Evolutionary conservation across 2,888 invertebrate species (phyloP).

Genomic region (Pandemis corylana): DNA sequence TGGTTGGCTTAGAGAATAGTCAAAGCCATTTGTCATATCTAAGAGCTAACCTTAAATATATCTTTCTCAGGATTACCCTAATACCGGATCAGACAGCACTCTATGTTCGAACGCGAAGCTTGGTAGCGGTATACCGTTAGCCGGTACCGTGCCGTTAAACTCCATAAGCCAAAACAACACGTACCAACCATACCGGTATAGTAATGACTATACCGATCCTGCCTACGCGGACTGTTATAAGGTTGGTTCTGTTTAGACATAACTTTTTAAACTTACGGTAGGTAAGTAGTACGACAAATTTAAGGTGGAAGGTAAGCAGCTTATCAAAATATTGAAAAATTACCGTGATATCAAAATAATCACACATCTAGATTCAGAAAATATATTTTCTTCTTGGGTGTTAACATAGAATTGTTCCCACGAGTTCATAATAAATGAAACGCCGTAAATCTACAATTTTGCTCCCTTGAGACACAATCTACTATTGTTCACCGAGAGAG

Average conservation of each 20-base stretch:
- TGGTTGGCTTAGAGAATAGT: no score
- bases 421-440: no score
- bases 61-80: constrained; percentile 82
- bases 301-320: no score
- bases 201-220: constrained; percentile 91
- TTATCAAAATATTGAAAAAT: no score
- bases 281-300: no score
- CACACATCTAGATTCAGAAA: no score
- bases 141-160: constrained; percentile 91
- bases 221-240: constrained; percentile 91
- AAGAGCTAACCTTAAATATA: not conserved
- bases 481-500: no score
- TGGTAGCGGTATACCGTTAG: constrained; percentile 89
- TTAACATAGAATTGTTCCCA: no score
- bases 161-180: constrained; percentile 86
- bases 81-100: constrained; percentile 86
- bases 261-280: not conserved
- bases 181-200: constrained; percentile 85
- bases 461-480: no score
- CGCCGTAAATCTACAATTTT: no score
- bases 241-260: constrained; percentile 55
- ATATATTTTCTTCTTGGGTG: no score
- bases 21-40: not conserved
- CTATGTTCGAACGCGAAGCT: constrained; percentile 79
- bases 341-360: no score